Evolutionary conservation across 2,888 invertebrate species (phyloP).

Genomic region (Drosophila subsilvestris): DNA sequence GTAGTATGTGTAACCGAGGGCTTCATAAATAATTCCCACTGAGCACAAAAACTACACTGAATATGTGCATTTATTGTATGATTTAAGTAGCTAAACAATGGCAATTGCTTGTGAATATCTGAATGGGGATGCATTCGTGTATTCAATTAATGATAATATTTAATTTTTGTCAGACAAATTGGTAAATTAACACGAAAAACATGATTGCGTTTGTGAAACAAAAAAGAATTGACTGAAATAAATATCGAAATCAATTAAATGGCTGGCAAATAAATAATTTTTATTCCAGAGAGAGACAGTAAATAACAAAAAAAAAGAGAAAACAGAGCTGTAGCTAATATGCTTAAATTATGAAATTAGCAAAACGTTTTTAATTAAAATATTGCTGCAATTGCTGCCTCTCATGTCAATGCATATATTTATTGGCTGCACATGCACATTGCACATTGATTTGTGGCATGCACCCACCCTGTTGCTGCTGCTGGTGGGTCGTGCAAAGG

Average conservation of each 20-base stretch:
- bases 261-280: slow-evolving; percentile 49
- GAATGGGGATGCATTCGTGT: slow-evolving; percentile 11
- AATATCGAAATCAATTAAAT: slow-evolving; percentile 55
- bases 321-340: slow-evolving; percentile 34
- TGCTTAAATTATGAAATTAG: slow-evolving; percentile 63
- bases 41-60: background rate
- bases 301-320: slow-evolving; percentile 3
- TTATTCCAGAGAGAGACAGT: slow-evolving; percentile 11
- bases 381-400: slow-evolving; percentile 31
- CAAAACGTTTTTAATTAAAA: slow-evolving; percentile 62
- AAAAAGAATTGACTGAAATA: slow-evolving; percentile 28
- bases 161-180: slow-evolving; percentile 55
- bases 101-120: slow-evolving; percentile 33
- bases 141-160: slow-evolving; percentile 50
- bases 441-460: slow-evolving; percentile 52
- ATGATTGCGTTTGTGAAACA: slow-evolving; percentile 28
- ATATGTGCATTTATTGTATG: background rate
- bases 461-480: slow-evolving; percentile 28
- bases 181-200: slow-evolving; percentile 42
- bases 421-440: slow-evolving; percentile 15
- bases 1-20: slow-evolving; percentile 36
- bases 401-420: slow-evolving; percentile 33
- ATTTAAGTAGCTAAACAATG: slow-evolving; percentile 44
- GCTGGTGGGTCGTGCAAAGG: too few species aligned
- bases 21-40: slow-evolving; percentile 51